These are phyloP conservation scores for Meriones psammophilus DNA, from an alignment of 2,797 vertebrate genomes.

Conservation along the genomic window DNA sequence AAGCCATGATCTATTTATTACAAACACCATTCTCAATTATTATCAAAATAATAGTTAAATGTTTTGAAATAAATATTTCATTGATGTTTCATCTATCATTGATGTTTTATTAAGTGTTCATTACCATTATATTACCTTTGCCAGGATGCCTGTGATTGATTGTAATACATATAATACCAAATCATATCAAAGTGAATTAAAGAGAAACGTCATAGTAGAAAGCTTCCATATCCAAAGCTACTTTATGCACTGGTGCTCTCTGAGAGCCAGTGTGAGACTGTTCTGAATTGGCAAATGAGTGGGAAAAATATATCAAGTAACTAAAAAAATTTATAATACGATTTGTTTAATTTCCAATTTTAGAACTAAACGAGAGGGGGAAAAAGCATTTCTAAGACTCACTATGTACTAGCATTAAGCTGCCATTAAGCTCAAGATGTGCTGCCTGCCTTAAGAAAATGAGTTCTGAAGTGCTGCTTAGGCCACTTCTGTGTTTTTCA, in stretches of 20 bases:
- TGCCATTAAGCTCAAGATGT: not conserved
- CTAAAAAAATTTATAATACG: not conserved
- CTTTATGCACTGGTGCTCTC: not conserved
- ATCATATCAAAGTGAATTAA: constrained; percentile 20
- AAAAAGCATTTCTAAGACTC: constrained; percentile 31
- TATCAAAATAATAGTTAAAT: constrained; percentile 56
- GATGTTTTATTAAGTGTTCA: constrained; percentile 70
- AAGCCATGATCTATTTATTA: constrained; percentile 43
- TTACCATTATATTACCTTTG: constrained; percentile 66
- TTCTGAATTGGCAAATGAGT: constrained; percentile 34
- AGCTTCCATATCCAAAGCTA: not conserved
- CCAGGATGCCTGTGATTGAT: constrained; percentile 49
- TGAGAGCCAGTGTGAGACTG: constrained; percentile 27
- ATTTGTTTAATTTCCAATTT: constrained; percentile 55
- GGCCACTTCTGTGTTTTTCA: not conserved
- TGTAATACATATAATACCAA: not conserved
- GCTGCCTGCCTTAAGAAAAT: not conserved
- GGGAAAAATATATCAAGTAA: not conserved
- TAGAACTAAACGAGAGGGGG: constrained; percentile 28
- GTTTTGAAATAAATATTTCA: constrained; percentile 62
- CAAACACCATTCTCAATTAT: constrained; percentile 52
- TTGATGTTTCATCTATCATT: constrained; percentile 72
- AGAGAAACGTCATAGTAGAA: constrained; percentile 28
- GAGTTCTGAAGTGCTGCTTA: constrained; percentile 35
- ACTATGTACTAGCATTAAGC: not conserved